Percentiles rank a stretch among this genome's conserved stretches.
Evolutionary conservation across 2,797 vertebrate species (phyloP).

Genomic region (Merluccius polli): DNA sequence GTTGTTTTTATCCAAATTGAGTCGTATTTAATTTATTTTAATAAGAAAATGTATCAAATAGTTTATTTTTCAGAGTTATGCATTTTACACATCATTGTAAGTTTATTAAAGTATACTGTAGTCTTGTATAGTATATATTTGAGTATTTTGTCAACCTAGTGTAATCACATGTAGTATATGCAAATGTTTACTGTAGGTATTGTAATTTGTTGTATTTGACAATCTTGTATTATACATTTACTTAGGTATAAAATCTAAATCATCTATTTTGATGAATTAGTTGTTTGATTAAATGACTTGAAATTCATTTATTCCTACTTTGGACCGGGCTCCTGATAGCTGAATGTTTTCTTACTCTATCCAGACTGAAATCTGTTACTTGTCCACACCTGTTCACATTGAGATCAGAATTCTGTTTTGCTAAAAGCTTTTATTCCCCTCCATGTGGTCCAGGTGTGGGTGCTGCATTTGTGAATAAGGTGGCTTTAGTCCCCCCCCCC

Average conservation of each 20-base stretch:
- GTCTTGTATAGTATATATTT: conserved; percentile 57
- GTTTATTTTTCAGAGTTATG: conserved; percentile 70
- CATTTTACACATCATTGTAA: conserved; percentile 64
- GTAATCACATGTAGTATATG: conserved; percentile 58
- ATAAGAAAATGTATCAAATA: conserved; percentile 64
- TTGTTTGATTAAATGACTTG: conserved; percentile 64
- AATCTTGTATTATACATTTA: conserved; percentile 62
- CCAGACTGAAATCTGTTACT: neutral
- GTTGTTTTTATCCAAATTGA: conserved; percentile 58
- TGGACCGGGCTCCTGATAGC: neutral
- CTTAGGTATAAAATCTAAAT: conserved; percentile 42
- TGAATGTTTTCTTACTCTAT: neutral
- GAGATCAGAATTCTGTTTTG: neutral
- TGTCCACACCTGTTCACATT: neutral
- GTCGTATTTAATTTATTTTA: conserved; percentile 75
- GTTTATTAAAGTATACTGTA: conserved; percentile 62
- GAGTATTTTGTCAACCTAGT: conserved; percentile 47
- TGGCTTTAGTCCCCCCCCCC: conserved; percentile 2
- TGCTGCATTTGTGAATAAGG: conserved; percentile 7
- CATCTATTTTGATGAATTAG: conserved; percentile 47
- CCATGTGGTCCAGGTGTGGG: neutral
- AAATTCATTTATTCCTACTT: conserved; percentile 18
- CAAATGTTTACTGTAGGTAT: conserved; percentile 46
- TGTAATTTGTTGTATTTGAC: conserved; percentile 65
- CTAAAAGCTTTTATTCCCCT: neutral